phyloP scores from a whole-genome alignment of 35 echinoderm and acorn worm species.

The Apostichopus californicus region DNA sequence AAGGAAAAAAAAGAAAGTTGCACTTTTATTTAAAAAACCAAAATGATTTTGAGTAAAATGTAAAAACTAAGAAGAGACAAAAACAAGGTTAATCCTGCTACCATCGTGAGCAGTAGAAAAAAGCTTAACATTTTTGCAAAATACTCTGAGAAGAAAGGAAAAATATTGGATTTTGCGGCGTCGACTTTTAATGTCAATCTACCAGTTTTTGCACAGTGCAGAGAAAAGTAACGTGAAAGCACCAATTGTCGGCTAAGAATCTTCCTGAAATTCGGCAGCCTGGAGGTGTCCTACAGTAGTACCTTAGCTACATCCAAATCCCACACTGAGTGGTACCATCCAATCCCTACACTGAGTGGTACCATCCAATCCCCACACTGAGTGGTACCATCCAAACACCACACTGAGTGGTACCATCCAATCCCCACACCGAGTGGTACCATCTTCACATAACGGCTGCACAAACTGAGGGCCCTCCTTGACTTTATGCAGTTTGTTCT shows the following conservation, averaged over 20 bases:
- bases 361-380: background rate
- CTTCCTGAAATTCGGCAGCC: constrained; percentile 32
- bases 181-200: constrained; percentile 25
- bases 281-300: constrained; percentile 6
- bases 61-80: constrained; percentile 32
- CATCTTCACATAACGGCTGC: constrained; percentile 2
- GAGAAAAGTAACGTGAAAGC: constrained; percentile 48
- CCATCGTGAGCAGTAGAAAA: constrained; percentile 21
- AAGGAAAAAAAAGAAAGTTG: constrained; percentile 8
- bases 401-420: background rate
- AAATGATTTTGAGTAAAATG: background rate
- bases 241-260: constrained; percentile 36
- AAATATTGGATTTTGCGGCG: constrained; percentile 36
- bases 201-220: constrained; percentile 37
- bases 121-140: constrained; percentile 33
- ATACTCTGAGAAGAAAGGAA: constrained; percentile 14
- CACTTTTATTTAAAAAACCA: constrained; percentile 19
- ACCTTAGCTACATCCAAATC: background rate
- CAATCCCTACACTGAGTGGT: background rate
- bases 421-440: background rate
- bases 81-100: constrained; percentile 27
- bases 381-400: background rate
- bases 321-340: background rate
- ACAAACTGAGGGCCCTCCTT: background rate
- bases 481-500: background rate